Evolutionary conservation across 1,140 invertebrate genomes (phyloP).

Genomic region (Schmidtea mediterranea): DNA sequence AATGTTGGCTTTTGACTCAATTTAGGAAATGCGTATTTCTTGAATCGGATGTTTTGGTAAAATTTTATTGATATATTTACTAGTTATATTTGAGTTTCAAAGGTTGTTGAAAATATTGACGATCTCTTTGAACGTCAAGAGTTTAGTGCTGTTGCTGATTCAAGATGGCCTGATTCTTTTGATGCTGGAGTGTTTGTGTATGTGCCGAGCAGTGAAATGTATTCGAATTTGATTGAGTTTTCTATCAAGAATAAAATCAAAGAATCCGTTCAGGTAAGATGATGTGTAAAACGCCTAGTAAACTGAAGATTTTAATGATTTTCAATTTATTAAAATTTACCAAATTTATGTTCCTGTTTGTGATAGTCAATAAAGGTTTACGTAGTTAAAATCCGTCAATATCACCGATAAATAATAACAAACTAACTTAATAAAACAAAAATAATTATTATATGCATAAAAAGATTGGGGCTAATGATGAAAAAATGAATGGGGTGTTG

Average conservation of each 20-base stretch:
- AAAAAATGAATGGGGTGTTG: too few relatives aligned
- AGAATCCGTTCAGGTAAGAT: conserved; percentile 15
- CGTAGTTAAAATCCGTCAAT: too few relatives aligned
- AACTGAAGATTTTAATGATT: too few relatives aligned
- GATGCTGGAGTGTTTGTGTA: conserved; percentile 30
- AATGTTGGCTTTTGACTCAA: conserved; percentile 27
- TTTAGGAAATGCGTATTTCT: conserved; percentile 27
- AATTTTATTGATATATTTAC: not conserved
- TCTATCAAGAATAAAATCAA: conserved; percentile 22
- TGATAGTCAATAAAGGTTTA: too few relatives aligned
- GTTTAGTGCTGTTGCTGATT: conserved; percentile 27
- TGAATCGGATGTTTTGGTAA: conserved; percentile 21
- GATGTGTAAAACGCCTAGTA: too few relatives aligned
- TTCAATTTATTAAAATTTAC: too few relatives aligned
- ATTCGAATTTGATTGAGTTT: conserved; percentile 23
- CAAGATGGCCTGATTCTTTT: conserved; percentile 31
- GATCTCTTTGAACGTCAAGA: conserved; percentile 29
- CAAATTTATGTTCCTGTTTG: too few relatives aligned
- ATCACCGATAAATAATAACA: too few relatives aligned
- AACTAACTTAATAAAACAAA: too few relatives aligned
- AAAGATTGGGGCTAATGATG: too few relatives aligned
- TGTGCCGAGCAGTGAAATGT: conserved; percentile 22
- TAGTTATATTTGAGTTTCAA: too few relatives aligned
- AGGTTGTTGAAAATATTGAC: conserved; percentile 13
- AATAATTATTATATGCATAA: too few relatives aligned